Evolutionary conservation across 2,888 invertebrate genomes (phyloP).

Genomic region (Acanthopleura granulata): DNA sequence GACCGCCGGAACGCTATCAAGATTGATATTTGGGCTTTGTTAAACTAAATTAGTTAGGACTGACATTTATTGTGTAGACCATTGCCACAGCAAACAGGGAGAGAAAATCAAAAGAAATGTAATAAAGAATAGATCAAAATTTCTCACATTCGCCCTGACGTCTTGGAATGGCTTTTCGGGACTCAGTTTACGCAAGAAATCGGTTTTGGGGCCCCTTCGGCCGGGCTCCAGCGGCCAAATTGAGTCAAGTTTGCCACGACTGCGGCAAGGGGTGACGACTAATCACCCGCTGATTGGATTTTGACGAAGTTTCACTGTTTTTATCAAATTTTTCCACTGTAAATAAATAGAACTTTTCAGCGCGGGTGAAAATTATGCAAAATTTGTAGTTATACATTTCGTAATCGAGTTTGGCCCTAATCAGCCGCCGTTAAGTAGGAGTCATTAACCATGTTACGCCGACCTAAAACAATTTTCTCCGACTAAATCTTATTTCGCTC

Average conservation of each 20-base stretch:
- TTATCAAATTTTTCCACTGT: conserved; percentile 55
- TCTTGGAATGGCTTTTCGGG: not conserved
- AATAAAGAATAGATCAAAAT: conserved; percentile 20
- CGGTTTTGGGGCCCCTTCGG: conserved; percentile 11
- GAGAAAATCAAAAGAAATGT: conserved; percentile 17
- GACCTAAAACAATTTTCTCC: conserved; percentile 65
- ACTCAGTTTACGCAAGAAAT: conserved; percentile 18
- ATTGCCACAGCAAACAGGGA: not conserved
- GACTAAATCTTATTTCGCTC: conserved; percentile 63
- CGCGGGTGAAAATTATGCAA: conserved; percentile 62
- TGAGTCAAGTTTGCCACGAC: conserved; percentile 18
- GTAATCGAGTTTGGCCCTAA: conserved; percentile 58
- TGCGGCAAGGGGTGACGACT: not conserved
- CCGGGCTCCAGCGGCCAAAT: conserved; percentile 11
- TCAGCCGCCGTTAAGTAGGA: conserved; percentile 55
- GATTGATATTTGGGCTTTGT: conserved; percentile 3
- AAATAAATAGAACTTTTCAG: conserved; percentile 61
- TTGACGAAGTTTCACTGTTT: conserved; percentile 44
- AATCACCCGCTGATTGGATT: conserved; percentile 26
- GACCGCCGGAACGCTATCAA: not conserved
- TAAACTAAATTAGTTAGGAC: conserved; percentile 1
- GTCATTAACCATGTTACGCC: conserved; percentile 60
- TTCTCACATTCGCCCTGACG: conserved; percentile 14
- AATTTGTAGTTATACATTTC: conserved; percentile 62
- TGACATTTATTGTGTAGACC: conserved; percentile 11